Base-by-base conservation (phyloP, 2,888 invertebrate genomes). In the Adineta ricciae region DNA sequence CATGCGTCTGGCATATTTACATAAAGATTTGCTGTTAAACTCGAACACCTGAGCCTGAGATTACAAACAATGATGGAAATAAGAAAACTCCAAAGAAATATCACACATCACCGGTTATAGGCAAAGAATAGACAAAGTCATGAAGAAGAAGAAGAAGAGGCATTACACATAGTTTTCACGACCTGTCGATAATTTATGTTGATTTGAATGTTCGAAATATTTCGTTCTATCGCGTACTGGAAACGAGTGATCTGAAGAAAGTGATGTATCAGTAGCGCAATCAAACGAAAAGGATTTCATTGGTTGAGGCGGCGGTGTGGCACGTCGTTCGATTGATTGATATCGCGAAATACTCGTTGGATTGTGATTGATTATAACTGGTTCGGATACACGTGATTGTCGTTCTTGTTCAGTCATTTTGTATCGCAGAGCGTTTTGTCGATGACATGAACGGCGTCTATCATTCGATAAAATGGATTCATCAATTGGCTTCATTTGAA, bases 301-400 rank as follows among this genome's bases (percentile, higher is more conserved):
- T 14, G 32, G 27, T 32, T 64, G 27, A 38, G 73, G 73, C 41
- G 73, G 41, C 41, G 38, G 11, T 78, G 38, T 41, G 38, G n/a
- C 7, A n/a, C 78, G 78, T 78, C 78, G 7, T 78, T 78, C 78
- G 41, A 78, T 78, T n/a, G 78, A 78, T 41, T 78, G 78, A 78
- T 78, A 78, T 41, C 78, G 78, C 41, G 78, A 78, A 21, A 78
- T 41, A 78, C 41, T 41, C 4, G 78, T 11, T 64, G 32, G 32
- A 64, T 32, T 64, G 16, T 64, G 32, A 64, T 16, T 64, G 11
- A 64, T 64, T 9, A 64, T 64, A 27, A 21, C 8, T 78, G 78
- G 24, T 38, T 16, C 2, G 3, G 78, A 78, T 41, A 41, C 14
- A 41, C 41, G 78, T 78, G 41, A 78, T n/a, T 78, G 78, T 41